These are phyloP conservation scores for Acropternis orthonyx DNA, from an alignment of 2,797 vertebrate genomes.

Conservation along the genomic window DNA sequence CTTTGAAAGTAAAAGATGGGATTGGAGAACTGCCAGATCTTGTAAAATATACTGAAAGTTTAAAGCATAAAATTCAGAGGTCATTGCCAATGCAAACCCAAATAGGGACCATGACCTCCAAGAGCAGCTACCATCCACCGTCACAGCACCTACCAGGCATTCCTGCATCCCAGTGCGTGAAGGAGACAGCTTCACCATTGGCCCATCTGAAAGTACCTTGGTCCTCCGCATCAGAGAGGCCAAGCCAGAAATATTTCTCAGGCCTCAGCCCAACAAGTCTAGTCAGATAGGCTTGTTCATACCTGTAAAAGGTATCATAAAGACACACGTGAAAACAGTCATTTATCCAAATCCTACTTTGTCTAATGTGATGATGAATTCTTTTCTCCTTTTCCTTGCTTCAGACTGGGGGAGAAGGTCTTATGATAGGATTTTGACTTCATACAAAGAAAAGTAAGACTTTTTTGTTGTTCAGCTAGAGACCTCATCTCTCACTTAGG, in stretches of 20 bases:
- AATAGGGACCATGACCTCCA: fast-evolving
- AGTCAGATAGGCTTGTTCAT: slow-evolving; percentile 90
- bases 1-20: background rate
- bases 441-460: fast-evolving
- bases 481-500: background rate
- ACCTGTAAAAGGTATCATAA: slow-evolving; percentile 73
- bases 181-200: slow-evolving; percentile 74
- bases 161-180: slow-evolving; percentile 87
- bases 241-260: slow-evolving; percentile 92
- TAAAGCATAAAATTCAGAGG: background rate
- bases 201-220: slow-evolving; percentile 83
- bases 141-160: slow-evolving; percentile 84
- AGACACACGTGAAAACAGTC: background rate
- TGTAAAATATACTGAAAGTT: background rate
- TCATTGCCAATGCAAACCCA: background rate
- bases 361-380: background rate
- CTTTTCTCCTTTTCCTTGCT: background rate
- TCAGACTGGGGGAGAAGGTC: background rate
- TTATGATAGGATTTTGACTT: background rate
- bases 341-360: background rate
- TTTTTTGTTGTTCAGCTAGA: background rate
- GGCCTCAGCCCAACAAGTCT: slow-evolving; percentile 87
- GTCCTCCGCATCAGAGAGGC: slow-evolving; percentile 82
- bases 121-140: background rate
- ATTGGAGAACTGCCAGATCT: background rate